Evolutionary conservation across 2,888 invertebrate genomes (phyloP).

Genomic region (Lycia hirtaria): DNA sequence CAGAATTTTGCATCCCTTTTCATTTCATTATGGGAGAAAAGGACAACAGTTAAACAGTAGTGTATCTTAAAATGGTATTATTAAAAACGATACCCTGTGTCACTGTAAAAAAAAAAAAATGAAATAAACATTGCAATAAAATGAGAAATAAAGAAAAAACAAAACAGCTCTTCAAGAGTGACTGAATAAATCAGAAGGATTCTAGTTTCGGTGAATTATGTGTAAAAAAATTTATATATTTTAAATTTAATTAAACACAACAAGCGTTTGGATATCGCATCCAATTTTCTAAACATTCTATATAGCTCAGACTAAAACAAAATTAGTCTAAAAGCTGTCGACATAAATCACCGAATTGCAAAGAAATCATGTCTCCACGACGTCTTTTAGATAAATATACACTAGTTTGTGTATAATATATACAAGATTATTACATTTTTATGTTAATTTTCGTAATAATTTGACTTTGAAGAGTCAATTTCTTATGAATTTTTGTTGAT

Average conservation of each 20-base stretch:
- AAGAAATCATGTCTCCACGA: slow-evolving; percentile 35
- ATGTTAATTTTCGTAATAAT: slow-evolving; percentile 34
- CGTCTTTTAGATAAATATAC: slow-evolving; percentile 66
- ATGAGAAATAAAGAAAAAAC: not conserved
- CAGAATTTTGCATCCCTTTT: not conserved
- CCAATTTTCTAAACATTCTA: not conserved
- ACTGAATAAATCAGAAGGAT: slow-evolving; percentile 3
- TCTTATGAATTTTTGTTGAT: slow-evolving; percentile 18
- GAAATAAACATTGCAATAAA: not conserved
- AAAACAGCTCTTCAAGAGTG: slow-evolving; percentile 4
- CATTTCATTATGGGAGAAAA: not conserved
- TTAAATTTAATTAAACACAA: slow-evolving; percentile 7
- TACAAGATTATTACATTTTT: slow-evolving; percentile 44
- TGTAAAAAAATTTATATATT: not conserved
- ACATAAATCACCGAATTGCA: slow-evolving; percentile 34
- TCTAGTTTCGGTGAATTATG: slow-evolving; percentile 5
- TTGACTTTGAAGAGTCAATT: slow-evolving; percentile 33
- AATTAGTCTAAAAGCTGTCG: not conserved
- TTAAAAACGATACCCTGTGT: not conserved
- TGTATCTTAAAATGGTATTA: not conserved
- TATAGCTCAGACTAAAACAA: not conserved
- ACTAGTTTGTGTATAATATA: slow-evolving; percentile 71
- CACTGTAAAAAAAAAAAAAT: not conserved
- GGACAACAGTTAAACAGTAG: not conserved
- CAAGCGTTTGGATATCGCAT: not conserved